A percentile compares a stretch with the other conserved stretches of the same genome.
Conservation (phyloP, 2,888 invertebrate species). For the Platycheirus albimanus region DNA sequence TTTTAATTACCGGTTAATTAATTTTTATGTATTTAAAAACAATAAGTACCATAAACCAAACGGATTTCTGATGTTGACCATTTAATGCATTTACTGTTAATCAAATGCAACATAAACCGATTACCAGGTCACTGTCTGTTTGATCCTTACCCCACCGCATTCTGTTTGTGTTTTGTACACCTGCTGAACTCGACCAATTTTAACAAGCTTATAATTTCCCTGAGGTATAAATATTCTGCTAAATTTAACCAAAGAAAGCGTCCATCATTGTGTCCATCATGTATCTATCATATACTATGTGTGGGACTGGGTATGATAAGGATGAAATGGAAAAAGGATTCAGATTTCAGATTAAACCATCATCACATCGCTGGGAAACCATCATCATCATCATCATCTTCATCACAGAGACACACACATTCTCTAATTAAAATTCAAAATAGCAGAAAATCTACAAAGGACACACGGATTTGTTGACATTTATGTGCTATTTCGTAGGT, state of each 20-base stretch:
- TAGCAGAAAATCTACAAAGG: constrained; percentile 71
- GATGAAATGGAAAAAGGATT: constrained; percentile 5
- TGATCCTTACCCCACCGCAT: not conserved
- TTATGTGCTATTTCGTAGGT: not conserved
- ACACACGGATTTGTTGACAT: constrained; percentile 35
- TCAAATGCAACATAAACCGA: constrained; percentile 73
- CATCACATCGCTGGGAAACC: constrained; percentile 23
- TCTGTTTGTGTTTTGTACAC: constrained; percentile 31
- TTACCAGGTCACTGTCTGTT: constrained; percentile 50
- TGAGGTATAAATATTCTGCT: constrained; percentile 56
- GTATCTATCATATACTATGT: not conserved
- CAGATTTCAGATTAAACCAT: constrained; percentile 50
- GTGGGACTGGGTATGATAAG: too few relatives aligned
- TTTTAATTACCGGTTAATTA: constrained; percentile 67
- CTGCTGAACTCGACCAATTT: constrained; percentile 69
- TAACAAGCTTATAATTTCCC: constrained; percentile 74
- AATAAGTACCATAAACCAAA: not conserved
- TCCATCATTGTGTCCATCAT: constrained; percentile 3
- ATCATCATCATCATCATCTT: constrained; percentile 10
- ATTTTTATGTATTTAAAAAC: constrained; percentile 31
- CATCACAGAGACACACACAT: constrained; percentile 8
- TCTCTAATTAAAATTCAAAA: constrained; percentile 73
- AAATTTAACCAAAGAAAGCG: constrained; percentile 48
- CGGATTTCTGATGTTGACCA: constrained; percentile 41
- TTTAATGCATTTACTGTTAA: constrained; percentile 57